Base-by-base conservation (phyloP, 2,113 vertebrate species). In the Ammodytes dubius region DNA sequence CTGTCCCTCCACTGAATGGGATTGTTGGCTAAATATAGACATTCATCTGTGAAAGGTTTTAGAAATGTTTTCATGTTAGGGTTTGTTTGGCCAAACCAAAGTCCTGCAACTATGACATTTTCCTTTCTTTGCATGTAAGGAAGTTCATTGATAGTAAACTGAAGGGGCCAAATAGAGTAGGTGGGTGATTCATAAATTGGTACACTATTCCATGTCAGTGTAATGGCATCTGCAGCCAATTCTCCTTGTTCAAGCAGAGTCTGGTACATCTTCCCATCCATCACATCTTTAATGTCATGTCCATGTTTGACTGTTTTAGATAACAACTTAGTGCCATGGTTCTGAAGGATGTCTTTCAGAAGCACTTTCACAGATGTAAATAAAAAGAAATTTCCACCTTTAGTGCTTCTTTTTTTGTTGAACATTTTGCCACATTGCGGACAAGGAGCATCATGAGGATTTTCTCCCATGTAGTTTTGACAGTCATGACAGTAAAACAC, bases 101-200 rank as follows among this genome's bases (percentile, higher is more conserved):
- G 67, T 42, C 72, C 77, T 61, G 73, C 68, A 3, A 85, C 67
- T 37, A 77, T 71, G 7, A 85, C 50, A 15, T 80, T 80, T 60
- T 85, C 54, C 35, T 57, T 37, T 50, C 73, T 77, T 46, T 68
- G 63, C 66, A 6, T 53, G 74, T 70, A 70, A 19, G 74, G 53
- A 43, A 86, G 65, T 53, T 82, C 74, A 60, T 82, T 86, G 0
- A 86, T 74, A 10, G 59, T 74, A 47, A 82, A 86, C 59, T 82
- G 84, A 64, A 86, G 64, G 40, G 74, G 74, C 70, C 84, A 86
- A 64, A 82, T 53, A 7, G 70, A 70, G 40, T 43, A 17, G 43
- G 1, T 49, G 11, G 19, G 0, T 17, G 53, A 46, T 11, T 42
- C n/a, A 76, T 12, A 66, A 46, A 85, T 46, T 37, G 72, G 77